Conservation (phyloP, 2,888 invertebrate genomes). For the Mesopsocus fuscifrons region DNA sequence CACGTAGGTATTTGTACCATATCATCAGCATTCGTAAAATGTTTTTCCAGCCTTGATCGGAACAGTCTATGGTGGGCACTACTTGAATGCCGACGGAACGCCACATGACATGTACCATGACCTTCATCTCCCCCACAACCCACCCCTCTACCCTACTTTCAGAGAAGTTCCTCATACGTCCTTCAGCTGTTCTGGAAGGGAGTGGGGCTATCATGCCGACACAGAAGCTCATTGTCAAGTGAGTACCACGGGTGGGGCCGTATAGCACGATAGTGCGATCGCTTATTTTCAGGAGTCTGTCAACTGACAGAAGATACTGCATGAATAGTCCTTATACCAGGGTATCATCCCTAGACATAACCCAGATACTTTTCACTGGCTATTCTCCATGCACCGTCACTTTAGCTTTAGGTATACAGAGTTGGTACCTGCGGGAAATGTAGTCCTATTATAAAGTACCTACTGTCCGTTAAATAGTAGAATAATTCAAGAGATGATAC, state of each 20-base stretch:
- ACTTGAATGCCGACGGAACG: constrained; percentile 19
- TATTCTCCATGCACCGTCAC: constrained; percentile 8
- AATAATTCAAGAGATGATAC: not conserved
- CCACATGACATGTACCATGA: constrained; percentile 35
- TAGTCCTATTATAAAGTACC: no score
- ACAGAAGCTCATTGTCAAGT: constrained; percentile 33
- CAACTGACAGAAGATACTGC: constrained; percentile 2
- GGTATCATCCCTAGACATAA: constrained; percentile 5
- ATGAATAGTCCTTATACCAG: not conserved
- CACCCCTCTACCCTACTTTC: constrained; percentile 34
- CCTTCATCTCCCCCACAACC: constrained; percentile 34
- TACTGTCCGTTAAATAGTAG: no score
- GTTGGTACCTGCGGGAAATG: no score
- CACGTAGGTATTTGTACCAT: no score
- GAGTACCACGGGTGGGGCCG: no score
- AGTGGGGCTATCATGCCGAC: constrained; percentile 28
- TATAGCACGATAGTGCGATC: constrained; percentile 8
- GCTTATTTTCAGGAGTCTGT: constrained; percentile 2
- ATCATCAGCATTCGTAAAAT: no score
- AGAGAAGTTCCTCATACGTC: constrained; percentile 25
- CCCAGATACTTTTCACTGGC: no score
- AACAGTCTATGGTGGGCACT: constrained; percentile 14
- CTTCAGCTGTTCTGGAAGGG: constrained; percentile 29
- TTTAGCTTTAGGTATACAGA: no score
- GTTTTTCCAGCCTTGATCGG: no score